Base-by-base conservation (phyloP, 2,888 invertebrate species). In the Enchytraeus crypticus region DNA sequence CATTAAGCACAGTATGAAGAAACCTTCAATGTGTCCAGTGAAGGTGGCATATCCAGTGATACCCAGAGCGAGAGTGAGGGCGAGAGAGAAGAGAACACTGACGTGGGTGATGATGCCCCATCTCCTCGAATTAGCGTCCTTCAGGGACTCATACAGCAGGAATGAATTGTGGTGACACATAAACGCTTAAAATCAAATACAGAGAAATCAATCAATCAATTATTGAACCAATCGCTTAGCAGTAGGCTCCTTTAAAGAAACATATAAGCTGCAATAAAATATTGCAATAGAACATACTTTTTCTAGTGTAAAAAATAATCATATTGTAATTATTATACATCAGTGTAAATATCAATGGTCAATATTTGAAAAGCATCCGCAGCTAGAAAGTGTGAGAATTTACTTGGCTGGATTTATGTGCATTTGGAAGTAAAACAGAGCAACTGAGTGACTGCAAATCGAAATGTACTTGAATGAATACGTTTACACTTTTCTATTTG, bases 121-220 rank as follows among this genome's bases (percentile, higher is more conserved):
- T 67, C 87, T 84, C 67, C 85, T 83, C 75, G 87, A 85, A 47
- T 84, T 85, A 4, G 88, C 86, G 68, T 87, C 84, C 73, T 86
- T 84, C 78, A 90, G 85, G 45, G 89, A 89, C 63, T 86, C 85
- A 80, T 88, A 90, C 68, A 90, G 85, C 65, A 90, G 82, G 76
- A 90, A 90, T 60, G 88, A 88, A 76, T 89, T 90, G 80, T 90
- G 90, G 73, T 90, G 90, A 74, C 90, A 90, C 89, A 90, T 89
- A 76, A 89, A 90, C n/a, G 89, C 88, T 87, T 76, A 51, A 80
- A 78, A 23, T 27, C 23, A 49, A 32, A 26, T 26, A 57, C 5
- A 26, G n/a, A 11, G 53, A 53, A 53, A 27, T 21, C 49, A 49
- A 49, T 14, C 49, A 23, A 49, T 21, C 21, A 49, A 49, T 23